A percentile compares a stretch with the other conserved stretches of the same genome.
These are phyloP conservation scores for Erebia epiphron DNA, from an alignment of 2,888 invertebrate species.

Conservation along the genomic window DNA sequence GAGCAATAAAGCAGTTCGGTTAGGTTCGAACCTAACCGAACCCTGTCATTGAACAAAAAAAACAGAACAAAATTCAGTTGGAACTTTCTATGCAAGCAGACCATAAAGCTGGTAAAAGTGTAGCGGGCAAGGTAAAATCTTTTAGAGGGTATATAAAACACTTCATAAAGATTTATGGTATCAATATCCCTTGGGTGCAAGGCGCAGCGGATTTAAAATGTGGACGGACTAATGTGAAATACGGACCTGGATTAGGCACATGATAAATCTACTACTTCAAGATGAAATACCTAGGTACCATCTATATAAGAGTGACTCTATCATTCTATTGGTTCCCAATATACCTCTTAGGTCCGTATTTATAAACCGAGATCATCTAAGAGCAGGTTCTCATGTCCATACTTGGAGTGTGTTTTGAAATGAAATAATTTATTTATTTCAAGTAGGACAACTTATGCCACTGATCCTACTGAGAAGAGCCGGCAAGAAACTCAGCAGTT, in stretches of 20 bases:
- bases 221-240: conserved; percentile 29
- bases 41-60: no score
- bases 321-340: no score
- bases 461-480: no score
- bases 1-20: no score
- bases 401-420: no score
- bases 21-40: no score
- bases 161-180: conserved; percentile 40
- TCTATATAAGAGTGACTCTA: neutral
- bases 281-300: neutral
- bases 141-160: conserved; percentile 28
- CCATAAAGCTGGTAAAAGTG: conserved; percentile 10
- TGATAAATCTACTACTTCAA: conserved; percentile 27
- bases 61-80: neutral
- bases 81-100: neutral
- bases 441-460: no score
- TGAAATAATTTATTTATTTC: no score
- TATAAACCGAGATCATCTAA: no score
- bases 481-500: no score
- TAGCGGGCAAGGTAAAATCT: conserved; percentile 21
- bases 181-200: conserved; percentile 38
- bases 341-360: no score
- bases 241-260: conserved; percentile 29
- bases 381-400: no score
- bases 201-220: conserved; percentile 31